Conservation (phyloP, 2,113 vertebrate genomes). For the Amblyornis subalaris region DNA sequence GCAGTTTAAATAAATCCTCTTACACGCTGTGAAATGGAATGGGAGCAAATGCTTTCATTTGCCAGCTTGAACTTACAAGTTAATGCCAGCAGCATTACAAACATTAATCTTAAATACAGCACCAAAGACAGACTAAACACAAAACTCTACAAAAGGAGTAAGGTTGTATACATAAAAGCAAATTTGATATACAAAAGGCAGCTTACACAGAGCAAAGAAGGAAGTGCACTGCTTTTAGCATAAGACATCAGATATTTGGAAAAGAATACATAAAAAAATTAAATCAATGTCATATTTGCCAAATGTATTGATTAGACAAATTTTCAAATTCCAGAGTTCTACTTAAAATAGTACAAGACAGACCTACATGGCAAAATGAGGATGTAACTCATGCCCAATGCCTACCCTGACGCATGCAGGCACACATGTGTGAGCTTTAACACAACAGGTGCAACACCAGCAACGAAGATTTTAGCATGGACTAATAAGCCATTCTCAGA, state of each 20-base stretch:
- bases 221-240: not conserved
- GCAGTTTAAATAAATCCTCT: not conserved
- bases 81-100: not conserved
- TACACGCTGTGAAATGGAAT: not conserved
- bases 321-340: not conserved
- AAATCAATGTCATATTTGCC: not conserved
- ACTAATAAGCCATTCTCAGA: not conserved
- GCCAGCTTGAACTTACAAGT: not conserved
- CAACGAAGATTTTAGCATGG: not conserved
- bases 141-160: not conserved
- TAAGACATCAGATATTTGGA: not conserved
- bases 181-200: not conserved
- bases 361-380: not conserved
- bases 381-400: not conserved
- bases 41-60: not conserved
- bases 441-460: not conserved
- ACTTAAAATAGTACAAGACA: not conserved
- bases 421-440: not conserved
- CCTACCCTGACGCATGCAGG: not conserved
- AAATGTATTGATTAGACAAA: not conserved
- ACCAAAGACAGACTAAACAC: slow-evolving; percentile 15
- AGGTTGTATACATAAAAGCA: not conserved
- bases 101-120: not conserved
- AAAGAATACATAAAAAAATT: not conserved
- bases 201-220: not conserved